A percentile compares a stretch with the other conserved stretches of the same genome.
Conservation (phyloP, 2,888 invertebrate species). For the Alloscopus bannaensis region DNA sequence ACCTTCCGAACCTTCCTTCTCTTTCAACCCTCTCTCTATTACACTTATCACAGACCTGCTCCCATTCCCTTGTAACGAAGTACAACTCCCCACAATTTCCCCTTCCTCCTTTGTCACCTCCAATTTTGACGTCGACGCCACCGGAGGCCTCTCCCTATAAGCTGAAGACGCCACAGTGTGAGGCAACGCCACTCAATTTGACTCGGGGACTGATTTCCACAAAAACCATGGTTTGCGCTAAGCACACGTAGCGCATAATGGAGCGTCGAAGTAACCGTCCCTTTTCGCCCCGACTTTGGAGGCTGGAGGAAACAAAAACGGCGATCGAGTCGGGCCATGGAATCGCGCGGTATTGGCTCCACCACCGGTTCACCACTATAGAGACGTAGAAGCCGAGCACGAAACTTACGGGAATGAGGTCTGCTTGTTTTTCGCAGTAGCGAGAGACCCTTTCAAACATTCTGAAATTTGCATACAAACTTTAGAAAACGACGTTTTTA, state of each 20-base stretch:
- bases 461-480: constrained; percentile 77
- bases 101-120: too few relatives aligned
- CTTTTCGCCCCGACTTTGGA: constrained; percentile 89
- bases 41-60: too few relatives aligned
- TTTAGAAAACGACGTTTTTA: constrained; percentile 18
- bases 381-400: constrained; percentile 96
- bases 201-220: constrained; percentile 91
- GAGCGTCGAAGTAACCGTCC: constrained; percentile 89
- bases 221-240: constrained; percentile 91
- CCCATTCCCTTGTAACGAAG: too few relatives aligned
- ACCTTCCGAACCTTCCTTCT: too few relatives aligned
- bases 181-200: too few relatives aligned
- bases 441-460: constrained; percentile 87
- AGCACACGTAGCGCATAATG: constrained; percentile 87
- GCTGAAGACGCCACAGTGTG: too few relatives aligned
- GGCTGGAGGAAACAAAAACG: constrained; percentile 88
- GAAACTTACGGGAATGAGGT: constrained; percentile 93
- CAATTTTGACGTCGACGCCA: too few relatives aligned
- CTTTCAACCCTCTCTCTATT: too few relatives aligned
- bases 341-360: constrained; percentile 88
- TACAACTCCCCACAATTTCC: too few relatives aligned
- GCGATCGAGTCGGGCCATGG: constrained; percentile 92
- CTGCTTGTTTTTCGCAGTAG: constrained; percentile 90
- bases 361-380: constrained; percentile 95
- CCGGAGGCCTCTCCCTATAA: too few relatives aligned